Evolutionary conservation across 1,140 invertebrate genomes (phyloP).

Genomic region (Nylanderia fulva): DNA sequence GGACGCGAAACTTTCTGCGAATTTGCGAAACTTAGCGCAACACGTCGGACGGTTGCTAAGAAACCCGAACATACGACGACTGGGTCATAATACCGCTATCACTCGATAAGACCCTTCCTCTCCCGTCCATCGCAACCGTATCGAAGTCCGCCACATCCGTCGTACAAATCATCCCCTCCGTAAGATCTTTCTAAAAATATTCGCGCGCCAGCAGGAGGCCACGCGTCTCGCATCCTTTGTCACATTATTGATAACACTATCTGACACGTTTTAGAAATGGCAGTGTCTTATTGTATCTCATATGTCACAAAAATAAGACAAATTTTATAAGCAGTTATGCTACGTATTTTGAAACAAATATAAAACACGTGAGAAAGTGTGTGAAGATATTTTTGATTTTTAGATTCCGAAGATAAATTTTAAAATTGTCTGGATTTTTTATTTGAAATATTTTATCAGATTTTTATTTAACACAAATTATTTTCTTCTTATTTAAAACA

Average conservation of each 20-base stretch:
- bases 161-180: conserved; percentile 69
- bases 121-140: not conserved
- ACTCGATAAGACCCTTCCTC: conserved; percentile 61
- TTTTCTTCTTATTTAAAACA: no score
- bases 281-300: not conserved
- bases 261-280: not conserved
- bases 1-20: conserved; percentile 27
- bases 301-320: not conserved
- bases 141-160: conserved; percentile 70
- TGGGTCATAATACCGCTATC: conserved; percentile 55
- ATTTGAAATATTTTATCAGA: not conserved
- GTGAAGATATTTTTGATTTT: no score
- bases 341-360: not conserved
- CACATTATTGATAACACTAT: conserved; percentile 3
- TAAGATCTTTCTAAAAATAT: conserved; percentile 73
- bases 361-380: not conserved
- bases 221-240: conserved; percentile 28
- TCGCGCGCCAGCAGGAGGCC: conserved; percentile 41
- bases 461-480: no score
- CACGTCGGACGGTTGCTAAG: conserved; percentile 26
- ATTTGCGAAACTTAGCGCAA: conserved; percentile 27
- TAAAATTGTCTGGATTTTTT: not conserved
- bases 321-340: not conserved
- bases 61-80: conserved; percentile 53
- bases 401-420: not conserved